Evolutionary conservation across 2,797 vertebrate genomes (phyloP).

Genomic region (Antrozous pallidus): DNA sequence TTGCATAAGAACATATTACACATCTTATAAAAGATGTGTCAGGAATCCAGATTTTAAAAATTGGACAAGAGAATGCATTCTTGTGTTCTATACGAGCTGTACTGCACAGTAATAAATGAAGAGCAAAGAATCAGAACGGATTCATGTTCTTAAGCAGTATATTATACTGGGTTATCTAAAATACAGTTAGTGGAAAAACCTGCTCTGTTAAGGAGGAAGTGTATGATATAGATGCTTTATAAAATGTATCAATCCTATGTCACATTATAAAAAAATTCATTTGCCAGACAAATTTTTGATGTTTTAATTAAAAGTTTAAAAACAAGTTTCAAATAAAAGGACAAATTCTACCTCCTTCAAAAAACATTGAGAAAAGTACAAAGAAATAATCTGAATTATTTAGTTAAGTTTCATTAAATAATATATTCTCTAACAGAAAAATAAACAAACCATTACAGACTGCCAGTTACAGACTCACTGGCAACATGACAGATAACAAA

Average conservation of each 20-base stretch:
- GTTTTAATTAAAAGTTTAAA: slow-evolving; percentile 26
- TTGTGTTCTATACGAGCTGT: not conserved
- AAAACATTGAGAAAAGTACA: not conserved
- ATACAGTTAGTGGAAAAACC: not conserved
- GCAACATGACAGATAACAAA: not conserved
- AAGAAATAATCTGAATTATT: slow-evolving; percentile 32
- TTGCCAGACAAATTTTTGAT: not conserved
- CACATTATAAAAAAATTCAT: not conserved
- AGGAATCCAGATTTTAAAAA: slow-evolving; percentile 29
- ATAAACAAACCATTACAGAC: not conserved
- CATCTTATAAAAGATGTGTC: not conserved
- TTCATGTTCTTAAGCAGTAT: not conserved
- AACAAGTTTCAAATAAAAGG: not conserved
- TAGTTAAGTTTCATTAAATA: not conserved
- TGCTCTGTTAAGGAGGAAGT: not conserved
- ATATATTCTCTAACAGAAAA: slow-evolving; percentile 15
- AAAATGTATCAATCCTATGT: not conserved
- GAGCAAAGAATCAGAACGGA: slow-evolving; percentile 16
- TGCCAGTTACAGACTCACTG: not conserved
- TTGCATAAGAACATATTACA: slow-evolving; percentile 1
- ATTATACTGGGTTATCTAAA: not conserved
- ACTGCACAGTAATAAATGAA: not conserved
- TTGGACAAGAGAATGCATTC: not conserved
- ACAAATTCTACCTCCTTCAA: slow-evolving; percentile 10
- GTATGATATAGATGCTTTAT: not conserved